Base-by-base conservation (phyloP, 1,140 invertebrate genomes). In the Drosophila kohkoa region DNA sequence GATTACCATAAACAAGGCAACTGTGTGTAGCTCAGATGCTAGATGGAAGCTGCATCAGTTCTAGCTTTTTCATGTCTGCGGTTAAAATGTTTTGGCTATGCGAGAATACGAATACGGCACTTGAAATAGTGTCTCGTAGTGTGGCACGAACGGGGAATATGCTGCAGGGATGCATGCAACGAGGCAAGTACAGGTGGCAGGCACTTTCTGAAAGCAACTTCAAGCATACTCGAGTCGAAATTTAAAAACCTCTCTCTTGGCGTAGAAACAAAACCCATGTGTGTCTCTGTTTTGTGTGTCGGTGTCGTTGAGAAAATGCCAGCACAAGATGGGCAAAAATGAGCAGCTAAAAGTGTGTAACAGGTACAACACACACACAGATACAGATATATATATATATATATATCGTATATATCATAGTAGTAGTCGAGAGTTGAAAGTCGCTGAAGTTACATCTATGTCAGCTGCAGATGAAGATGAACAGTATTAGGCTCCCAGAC, bases 1-100 rank as follows among this genome's bases (percentile, higher is more conserved):
- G 76, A 81, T 81, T 81, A 76, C 78, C 79, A 81, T 81, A 81
- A 81, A 81, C 78, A 81, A 81, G 79, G 58, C 63, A 76, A 81
- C 72, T 81, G 77, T 45, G 66, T 80, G 75, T 62, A 13, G 38
- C 38, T 32, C 20, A 25, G 3, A 25, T 20, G 20, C 20, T 20
- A 20, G 20, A 20, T 25, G 20, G 0, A 25, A 25, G 41, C 41
- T 43, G 41, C 41, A 43, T 43, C 41, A 43, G 41, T 43, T 43
- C 41, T 43, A 43, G 41, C 41, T 43, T 43, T 13, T 43, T 43
- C 41, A 43, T 43, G 41, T 35, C 73, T 57, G 64, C 55, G 73
- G 64, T 69, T 75, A 35, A 51, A 79, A 80, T 80, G 77, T 77
- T 81, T 57, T 57, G 51, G 49, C 64, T 63, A 35, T 68, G 55